Percentiles rank a stretch among this genome's conserved stretches.
These are phyloP conservation scores for Apis mellifera DNA, from an alignment of 1,140 invertebrate species.

Conservation along the genomic window Amel_HAv3.1 CM009935.2:3846501-3847000, in stretches of 20 bases:
- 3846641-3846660: too few relatives aligned
- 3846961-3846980: slow-evolving; percentile 74
- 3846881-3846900: slow-evolving; percentile 79
- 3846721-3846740: background rate
- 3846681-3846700: too few relatives aligned
- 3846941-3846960: slow-evolving; percentile 74
- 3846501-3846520: background rate
- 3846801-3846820: slow-evolving; percentile 85
- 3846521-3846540: background rate
- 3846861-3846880: slow-evolving; percentile 79
- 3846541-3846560: background rate
- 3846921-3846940: slow-evolving; percentile 73
- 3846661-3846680: too few relatives aligned
- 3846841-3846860: slow-evolving; percentile 80
- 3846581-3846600: too few relatives aligned
- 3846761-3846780: slow-evolving; percentile 82
- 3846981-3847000: background rate
- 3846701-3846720: too few relatives aligned
- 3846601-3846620: too few relatives aligned
- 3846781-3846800: slow-evolving; percentile 82
- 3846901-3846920: slow-evolving; percentile 77
- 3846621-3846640: too few relatives aligned
- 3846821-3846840: slow-evolving; percentile 81
- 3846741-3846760: slow-evolving; percentile 82
- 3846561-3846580: background rate